Percentiles rank a stretch among this genome's conserved stretches.
These are phyloP conservation scores for Caenorhabditis doughertyi DNA, from an alignment of 2,888 invertebrate species.

Conservation along the genomic window DNA sequence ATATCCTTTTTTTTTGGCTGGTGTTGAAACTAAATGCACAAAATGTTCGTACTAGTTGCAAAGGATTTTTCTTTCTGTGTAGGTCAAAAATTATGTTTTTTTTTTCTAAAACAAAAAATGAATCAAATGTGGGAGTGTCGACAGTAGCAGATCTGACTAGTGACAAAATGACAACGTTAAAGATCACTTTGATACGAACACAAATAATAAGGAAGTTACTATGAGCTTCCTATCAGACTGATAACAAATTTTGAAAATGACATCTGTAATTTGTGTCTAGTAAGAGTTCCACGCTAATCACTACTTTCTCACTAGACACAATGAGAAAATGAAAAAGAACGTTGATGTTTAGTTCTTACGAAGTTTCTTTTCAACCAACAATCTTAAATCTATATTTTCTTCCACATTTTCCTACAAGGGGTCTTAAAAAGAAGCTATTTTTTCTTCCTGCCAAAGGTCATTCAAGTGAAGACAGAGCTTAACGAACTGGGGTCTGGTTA, in stretches of 20 bases:
- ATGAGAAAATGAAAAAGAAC: slow-evolving; percentile 2
- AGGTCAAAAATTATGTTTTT: too few species aligned
- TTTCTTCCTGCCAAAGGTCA: slow-evolving; percentile 51
- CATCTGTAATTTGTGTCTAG: not conserved
- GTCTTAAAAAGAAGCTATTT: slow-evolving; percentile 13
- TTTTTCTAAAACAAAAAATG: not conserved
- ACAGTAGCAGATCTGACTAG: not conserved
- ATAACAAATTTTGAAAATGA: not conserved
- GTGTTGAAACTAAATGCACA: slow-evolving; percentile 16
- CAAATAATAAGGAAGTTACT: not conserved
- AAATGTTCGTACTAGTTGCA: slow-evolving; percentile 36
- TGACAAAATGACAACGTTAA: too few species aligned
- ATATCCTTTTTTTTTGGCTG: slow-evolving; percentile 32
- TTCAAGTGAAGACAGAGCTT: slow-evolving; percentile 44
- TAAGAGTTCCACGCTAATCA: slow-evolving; percentile 1
- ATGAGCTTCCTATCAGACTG: not conserved
- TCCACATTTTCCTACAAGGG: slow-evolving; percentile 27
- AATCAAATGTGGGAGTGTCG: not conserved
- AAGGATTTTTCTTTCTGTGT: too few species aligned
- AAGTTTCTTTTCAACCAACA: slow-evolving; percentile 5
- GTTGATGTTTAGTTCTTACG: slow-evolving; percentile 1
- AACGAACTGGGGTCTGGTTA: slow-evolving; percentile 43
- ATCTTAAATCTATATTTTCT: too few species aligned
- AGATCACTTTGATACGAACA: too few species aligned
- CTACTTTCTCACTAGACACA: slow-evolving; percentile 3